Evolutionary conservation across 2,113 vertebrate species (phyloP).

Genomic region (Anseranas semipalmata): DNA sequence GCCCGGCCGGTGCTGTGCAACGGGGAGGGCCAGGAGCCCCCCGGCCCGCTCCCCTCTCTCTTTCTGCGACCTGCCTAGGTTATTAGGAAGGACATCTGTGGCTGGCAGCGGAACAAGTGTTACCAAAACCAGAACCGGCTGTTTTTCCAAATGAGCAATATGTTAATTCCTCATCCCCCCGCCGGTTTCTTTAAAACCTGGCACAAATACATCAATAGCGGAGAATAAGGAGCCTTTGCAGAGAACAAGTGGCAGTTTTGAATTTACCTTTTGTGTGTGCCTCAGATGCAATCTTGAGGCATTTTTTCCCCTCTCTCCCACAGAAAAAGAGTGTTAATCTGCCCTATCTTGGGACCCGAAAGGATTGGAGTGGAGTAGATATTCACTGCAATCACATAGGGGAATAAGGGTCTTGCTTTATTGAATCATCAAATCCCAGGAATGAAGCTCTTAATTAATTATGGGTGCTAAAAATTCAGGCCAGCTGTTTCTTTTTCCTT

Average conservation of each 20-base stretch:
- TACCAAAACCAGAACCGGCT: constrained; percentile 75
- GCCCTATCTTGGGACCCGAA: constrained; percentile 65
- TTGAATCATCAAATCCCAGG: constrained; percentile 85
- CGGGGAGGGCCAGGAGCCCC: background rate
- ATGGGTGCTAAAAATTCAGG: constrained; percentile 85
- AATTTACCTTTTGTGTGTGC: constrained; percentile 66
- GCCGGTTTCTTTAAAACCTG: constrained; percentile 68
- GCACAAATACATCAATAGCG: constrained; percentile 64
- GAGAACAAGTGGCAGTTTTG: constrained; percentile 70
- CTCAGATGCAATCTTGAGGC: constrained; percentile 70
- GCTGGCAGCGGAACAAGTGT: constrained; percentile 73
- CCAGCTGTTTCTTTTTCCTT: constrained; percentile 81
- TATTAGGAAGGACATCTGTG: constrained; percentile 78
- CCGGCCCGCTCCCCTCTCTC: constrained; percentile 45
- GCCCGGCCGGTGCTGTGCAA: too few species aligned
- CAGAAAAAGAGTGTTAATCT: constrained; percentile 71
- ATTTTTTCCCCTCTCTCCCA: constrained; percentile 64
- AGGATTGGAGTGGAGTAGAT: constrained; percentile 75
- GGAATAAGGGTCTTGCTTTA: constrained; percentile 80
- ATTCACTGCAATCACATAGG: constrained; percentile 73
- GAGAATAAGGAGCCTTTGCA: constrained; percentile 44
- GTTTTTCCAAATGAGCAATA: constrained; percentile 75
- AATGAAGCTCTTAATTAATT: constrained; percentile 86
- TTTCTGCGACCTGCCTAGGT: constrained; percentile 77
- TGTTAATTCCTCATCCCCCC: constrained; percentile 70